Evolutionary conservation across 1,140 invertebrate genomes (phyloP), one percentile per base, ranked within the genome.

Genomic region (Pachypsylla venusta): DNA sequence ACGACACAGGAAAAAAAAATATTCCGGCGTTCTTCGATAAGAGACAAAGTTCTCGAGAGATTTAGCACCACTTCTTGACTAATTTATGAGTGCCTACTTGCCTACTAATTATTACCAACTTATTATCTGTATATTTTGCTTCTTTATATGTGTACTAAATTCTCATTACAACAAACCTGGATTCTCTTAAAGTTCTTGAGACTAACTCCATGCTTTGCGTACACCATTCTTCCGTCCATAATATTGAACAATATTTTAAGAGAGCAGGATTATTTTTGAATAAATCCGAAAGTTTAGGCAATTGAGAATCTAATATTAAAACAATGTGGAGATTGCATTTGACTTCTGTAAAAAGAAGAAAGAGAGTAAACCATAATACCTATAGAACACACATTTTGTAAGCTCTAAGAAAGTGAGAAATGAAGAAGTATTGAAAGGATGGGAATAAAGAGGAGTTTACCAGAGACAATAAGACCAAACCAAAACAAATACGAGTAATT

Each of bases 241-340:
- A 72, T 1, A 92, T 72, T 53, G 77, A 74, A 70, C 87, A 89
- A 25, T 83, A 76, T 64, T 89, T 83, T 67, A 82, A 81, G 22
- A 96, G 71, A 0, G 87, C 79, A 1, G 91, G 91, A 71, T 86
- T 92, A 64, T 83, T 77, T 67, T 87, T 80, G 63, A 85, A 78
- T 2, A 78, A 71, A 10, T 75, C 74, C 2, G 58, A 48, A 54
- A 93, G 82, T 42, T 80, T 77, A 2, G 74, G 69, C 69, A 84
- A 82, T 1, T 79, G 79, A 58, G 76, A 80, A 72, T 98, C 91
- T 66, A 97, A 75, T 53, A 92, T 81, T 1, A 98, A 70, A 0
- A 87, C 77, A 1, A 97, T 75, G 65, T 93, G 92, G 0, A 98
- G 72, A 69, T 93, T 83, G 62, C 78, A 80, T 64, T 82, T 78